phyloP scores from a whole-genome alignment of 2,113 vertebrate genomes.

The Azemiops feae region DNA sequence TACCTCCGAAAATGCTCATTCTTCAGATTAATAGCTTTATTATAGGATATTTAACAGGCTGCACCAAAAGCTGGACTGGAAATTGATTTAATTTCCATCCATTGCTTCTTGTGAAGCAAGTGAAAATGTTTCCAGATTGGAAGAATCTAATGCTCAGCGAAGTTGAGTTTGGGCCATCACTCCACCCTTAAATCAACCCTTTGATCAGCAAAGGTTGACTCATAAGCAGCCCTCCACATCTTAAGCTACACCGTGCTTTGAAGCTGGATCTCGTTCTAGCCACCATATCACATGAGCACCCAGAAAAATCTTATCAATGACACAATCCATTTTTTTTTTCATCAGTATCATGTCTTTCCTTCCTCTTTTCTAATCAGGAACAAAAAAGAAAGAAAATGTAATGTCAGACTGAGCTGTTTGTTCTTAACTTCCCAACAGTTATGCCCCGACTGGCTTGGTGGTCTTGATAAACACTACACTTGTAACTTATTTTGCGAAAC shows the following conservation, averaged over 20 bases:
- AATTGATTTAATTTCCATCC: background rate
- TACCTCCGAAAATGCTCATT: fast-evolving
- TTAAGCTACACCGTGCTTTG: background rate
- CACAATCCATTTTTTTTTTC: background rate
- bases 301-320: background rate
- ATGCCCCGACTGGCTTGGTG: background rate
- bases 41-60: background rate
- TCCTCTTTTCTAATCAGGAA: background rate
- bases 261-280: background rate
- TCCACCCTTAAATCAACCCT: background rate
- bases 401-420: background rate
- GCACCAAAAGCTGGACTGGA: fast-evolving
- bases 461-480: background rate
- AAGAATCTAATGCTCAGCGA: background rate
- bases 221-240: background rate
- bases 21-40: background rate
- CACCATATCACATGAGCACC: background rate
- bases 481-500: background rate
- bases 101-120: background rate
- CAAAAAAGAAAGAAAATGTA: background rate
- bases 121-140: background rate
- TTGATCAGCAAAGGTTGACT: background rate
- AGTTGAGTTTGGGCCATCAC: background rate
- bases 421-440: background rate
- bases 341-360: background rate